A percentile compares a stretch with the other conserved stretches of the same genome.
Conservation (phyloP, 35 echinoderm and acorn worm species). For the Stichopus chloronotus region DNA sequence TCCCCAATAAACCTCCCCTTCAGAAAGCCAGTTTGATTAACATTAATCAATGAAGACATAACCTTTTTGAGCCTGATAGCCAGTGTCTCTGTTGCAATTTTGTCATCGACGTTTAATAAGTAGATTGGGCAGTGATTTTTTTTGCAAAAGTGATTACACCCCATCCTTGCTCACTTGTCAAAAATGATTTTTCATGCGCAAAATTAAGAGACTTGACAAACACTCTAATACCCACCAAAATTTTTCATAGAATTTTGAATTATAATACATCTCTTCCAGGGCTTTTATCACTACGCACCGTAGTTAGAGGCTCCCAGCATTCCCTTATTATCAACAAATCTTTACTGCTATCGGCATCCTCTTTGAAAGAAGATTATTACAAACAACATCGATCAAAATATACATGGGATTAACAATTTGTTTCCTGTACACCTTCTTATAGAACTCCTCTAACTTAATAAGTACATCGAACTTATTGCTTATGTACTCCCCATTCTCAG, state of each 20-base stretch:
- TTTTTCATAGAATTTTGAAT: neutral
- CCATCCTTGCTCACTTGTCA: slow-evolving; percentile 14
- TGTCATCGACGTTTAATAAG: neutral
- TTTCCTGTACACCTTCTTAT: neutral
- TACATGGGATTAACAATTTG: neutral
- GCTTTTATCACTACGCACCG: neutral
- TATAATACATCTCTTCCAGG: neutral
- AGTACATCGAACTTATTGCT: neutral
- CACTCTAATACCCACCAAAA: neutral
- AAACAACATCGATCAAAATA: neutral
- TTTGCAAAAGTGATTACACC: neutral
- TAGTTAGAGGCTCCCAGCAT: neutral
- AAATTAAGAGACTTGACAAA: neutral
- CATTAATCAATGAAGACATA: neutral
- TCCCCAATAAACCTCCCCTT: neutral
- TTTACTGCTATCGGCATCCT: neutral
- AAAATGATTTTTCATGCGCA: neutral
- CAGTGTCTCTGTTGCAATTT: neutral
- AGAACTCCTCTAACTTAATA: neutral
- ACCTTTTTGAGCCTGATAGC: neutral
- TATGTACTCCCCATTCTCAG: neutral
- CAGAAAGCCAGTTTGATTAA: neutral
- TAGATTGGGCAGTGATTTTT: neutral
- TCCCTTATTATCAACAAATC: neutral
- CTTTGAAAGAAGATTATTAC: neutral